These are phyloP conservation scores for Nasonia vitripennis DNA, from an alignment of 1,140 invertebrate genomes.

Conservation along the genomic window DNA sequence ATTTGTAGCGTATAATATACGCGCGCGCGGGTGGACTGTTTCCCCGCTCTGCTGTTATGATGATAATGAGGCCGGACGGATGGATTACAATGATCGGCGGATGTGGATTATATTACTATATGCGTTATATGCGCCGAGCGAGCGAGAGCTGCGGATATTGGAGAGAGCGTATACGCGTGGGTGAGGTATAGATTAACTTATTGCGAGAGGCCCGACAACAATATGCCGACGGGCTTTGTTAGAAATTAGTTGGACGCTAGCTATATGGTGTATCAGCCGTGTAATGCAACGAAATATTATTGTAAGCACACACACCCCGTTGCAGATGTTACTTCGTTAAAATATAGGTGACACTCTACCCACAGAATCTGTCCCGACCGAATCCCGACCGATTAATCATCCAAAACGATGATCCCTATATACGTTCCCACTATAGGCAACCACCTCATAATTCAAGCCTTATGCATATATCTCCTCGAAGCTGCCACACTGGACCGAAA, in stretches of 20 bases:
- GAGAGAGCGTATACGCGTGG: not conserved
- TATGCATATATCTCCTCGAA: not conserved
- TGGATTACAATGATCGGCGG: slow-evolving; percentile 12
- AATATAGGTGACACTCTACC: no score
- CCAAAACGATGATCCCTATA: not conserved
- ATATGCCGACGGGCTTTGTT: not conserved
- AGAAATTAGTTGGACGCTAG: slow-evolving; percentile 1
- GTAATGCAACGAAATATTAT: no score
- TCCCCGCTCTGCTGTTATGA: not conserved
- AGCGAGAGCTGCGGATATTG: not conserved
- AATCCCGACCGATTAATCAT: slow-evolving; percentile 33
- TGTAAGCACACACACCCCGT: no score
- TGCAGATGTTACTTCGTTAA: no score
- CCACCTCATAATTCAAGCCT: slow-evolving; percentile 13
- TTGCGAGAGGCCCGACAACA: not conserved
- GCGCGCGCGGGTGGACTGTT: not conserved
- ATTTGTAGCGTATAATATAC: not conserved
- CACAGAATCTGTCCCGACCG: no score
- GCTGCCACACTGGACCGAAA: not conserved
- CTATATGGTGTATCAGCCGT: not conserved
- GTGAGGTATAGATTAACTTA: slow-evolving; percentile 45
- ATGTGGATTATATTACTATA: not conserved
- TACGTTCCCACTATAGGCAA: not conserved
- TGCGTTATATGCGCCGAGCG: not conserved
- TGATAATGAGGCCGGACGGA: slow-evolving; percentile 2